phyloP scores from a whole-genome alignment of 2,888 invertebrate genomes.

The Troglohyphantes excavatus region DNA sequence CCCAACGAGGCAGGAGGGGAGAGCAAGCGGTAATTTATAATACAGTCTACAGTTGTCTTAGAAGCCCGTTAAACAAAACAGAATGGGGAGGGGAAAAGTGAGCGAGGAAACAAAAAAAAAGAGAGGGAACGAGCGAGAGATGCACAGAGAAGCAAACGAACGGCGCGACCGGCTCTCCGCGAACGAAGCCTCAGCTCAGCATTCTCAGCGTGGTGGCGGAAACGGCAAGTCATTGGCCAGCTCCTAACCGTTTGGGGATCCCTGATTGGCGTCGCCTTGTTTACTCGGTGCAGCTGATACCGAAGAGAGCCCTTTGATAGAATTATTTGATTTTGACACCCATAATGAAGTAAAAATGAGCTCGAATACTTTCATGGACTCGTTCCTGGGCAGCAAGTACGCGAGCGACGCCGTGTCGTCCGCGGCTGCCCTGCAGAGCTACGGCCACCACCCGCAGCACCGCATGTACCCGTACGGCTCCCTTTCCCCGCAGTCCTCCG shows the following conservation, averaged over 20 bases:
- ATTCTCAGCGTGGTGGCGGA: slow-evolving; percentile 75
- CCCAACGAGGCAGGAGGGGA: slow-evolving; percentile 10
- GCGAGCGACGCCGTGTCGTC: slow-evolving; percentile 86
- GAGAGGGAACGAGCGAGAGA: slow-evolving; percentile 4
- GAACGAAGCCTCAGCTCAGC: slow-evolving; percentile 26
- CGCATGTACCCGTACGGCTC: slow-evolving; percentile 97
- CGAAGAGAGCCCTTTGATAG: slow-evolving; percentile 70
- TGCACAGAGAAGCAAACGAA: slow-evolving; percentile 40
- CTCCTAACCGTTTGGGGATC: slow-evolving; percentile 65
- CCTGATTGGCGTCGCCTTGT: slow-evolving; percentile 79
- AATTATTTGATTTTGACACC: slow-evolving; percentile 51
- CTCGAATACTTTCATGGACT: slow-evolving; percentile 96
- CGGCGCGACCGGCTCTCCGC: slow-evolving; percentile 29
- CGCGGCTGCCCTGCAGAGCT: slow-evolving; percentile 85
- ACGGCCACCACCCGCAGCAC: slow-evolving; percentile 83
- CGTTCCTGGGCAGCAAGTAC: slow-evolving; percentile 96
- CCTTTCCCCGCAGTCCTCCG: slow-evolving; percentile 88
- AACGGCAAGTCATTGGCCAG: slow-evolving; percentile 79
- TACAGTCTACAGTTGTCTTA: slow-evolving; percentile 74
- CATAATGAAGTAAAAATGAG: slow-evolving; percentile 88
- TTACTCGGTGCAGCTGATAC: slow-evolving; percentile 79
- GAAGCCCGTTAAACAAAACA: slow-evolving; percentile 77
- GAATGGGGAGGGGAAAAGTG: slow-evolving; percentile 8
- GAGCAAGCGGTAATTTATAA: slow-evolving; percentile 67
- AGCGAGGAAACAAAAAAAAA: slow-evolving; percentile 1